These are phyloP conservation scores for Menidia menidia DNA, from an alignment of 2,797 vertebrate genomes.

Conservation along the genomic window DNA sequence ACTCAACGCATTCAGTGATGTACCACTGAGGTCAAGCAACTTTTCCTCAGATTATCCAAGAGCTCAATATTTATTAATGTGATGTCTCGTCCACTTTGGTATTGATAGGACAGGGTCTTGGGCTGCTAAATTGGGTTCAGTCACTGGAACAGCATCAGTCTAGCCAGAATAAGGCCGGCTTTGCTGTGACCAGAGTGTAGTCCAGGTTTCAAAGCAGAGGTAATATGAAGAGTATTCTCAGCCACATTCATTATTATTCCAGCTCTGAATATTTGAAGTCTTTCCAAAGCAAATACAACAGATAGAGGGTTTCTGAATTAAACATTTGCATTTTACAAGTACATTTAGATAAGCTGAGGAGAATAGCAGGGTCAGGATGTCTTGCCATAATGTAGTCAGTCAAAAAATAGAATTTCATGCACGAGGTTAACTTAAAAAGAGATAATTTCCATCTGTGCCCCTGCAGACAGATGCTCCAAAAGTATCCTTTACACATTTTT, in stretches of 20 bases:
- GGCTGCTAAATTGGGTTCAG: constrained; percentile 61
- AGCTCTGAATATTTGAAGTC: constrained; percentile 53
- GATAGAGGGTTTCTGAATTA: constrained; percentile 22
- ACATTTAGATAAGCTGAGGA: constrained; percentile 17
- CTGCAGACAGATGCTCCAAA: constrained; percentile 12
- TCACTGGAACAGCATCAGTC: constrained; percentile 45
- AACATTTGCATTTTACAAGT: constrained; percentile 38
- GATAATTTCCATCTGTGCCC: background rate
- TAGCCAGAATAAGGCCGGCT: constrained; percentile 23
- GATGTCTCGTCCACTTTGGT: constrained; percentile 59
- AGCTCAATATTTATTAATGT: constrained; percentile 72
- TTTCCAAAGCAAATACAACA: constrained; percentile 29
- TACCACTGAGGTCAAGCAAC: constrained; percentile 78
- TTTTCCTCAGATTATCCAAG: constrained; percentile 75
- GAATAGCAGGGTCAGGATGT: constrained; percentile 3
- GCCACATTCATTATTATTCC: constrained; percentile 31
- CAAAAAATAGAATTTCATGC: constrained; percentile 10
- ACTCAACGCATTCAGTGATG: constrained; percentile 61
- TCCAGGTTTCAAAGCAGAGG: constrained; percentile 47
- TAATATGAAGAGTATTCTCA: constrained; percentile 41
- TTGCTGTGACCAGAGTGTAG: constrained; percentile 26
- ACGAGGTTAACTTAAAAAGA: constrained; percentile 25
- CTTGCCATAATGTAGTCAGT: constrained; percentile 24
- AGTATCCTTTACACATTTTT: background rate
- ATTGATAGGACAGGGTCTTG: constrained; percentile 50